A percentile compares a stretch with the other conserved stretches of the same genome.
phyloP scores from a whole-genome alignment of 2,113 vertebrate species.

The Oplegnathus fasciatus region DNA sequence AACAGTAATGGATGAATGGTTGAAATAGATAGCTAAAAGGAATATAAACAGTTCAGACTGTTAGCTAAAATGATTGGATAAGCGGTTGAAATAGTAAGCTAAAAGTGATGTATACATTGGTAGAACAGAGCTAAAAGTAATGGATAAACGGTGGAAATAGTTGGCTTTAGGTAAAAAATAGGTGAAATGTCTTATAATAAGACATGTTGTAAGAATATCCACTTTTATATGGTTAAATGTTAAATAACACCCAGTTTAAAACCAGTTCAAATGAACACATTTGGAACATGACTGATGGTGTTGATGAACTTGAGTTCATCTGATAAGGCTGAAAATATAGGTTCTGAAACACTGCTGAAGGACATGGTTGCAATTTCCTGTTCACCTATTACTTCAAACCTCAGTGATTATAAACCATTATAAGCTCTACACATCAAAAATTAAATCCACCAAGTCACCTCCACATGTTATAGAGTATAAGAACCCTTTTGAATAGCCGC shows the following conservation, averaged over 20 bases:
- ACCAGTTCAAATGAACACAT: neutral
- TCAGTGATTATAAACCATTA: neutral
- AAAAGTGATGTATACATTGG: neutral
- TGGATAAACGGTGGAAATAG: too few species aligned
- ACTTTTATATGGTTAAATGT: neutral
- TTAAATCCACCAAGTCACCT: neutral
- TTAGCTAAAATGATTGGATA: too few species aligned
- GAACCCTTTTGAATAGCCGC: neutral
- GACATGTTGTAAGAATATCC: neutral
- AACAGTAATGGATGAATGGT: neutral
- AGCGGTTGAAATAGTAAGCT: neutral
- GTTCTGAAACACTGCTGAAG: neutral
- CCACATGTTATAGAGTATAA: neutral
- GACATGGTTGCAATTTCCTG: slow-evolving; percentile 18
- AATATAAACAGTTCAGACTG: neutral
- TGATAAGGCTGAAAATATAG: neutral
- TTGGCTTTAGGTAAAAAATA: too few species aligned
- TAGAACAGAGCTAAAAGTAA: too few species aligned
- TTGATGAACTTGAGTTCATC: neutral
- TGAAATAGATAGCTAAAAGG: neutral
- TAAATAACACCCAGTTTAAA: neutral
- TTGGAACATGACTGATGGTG: neutral
- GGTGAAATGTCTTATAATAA: too few species aligned
- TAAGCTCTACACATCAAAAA: neutral
- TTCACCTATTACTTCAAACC: slow-evolving; percentile 1